These are phyloP conservation scores for Dasyornis broadbenti DNA, from an alignment of 2,113 vertebrate genomes.

Conservation along the genomic window DNA sequence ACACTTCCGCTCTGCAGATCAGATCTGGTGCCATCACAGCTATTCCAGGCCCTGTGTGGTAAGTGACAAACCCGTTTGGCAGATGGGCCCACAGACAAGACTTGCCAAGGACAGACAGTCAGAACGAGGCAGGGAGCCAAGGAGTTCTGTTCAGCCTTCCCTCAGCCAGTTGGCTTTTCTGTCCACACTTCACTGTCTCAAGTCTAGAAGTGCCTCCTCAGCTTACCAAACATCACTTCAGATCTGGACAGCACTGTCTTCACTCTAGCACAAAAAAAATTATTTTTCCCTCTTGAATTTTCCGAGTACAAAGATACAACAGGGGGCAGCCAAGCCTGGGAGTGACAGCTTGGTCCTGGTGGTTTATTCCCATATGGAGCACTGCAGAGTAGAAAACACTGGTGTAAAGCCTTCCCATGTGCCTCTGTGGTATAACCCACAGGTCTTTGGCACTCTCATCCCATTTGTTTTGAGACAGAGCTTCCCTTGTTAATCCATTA, in stretches of 20 bases:
- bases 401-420: background rate
- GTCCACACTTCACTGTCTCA: background rate
- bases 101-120: slow-evolving; percentile 36
- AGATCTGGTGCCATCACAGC: background rate
- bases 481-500: background rate
- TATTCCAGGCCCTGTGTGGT: slow-evolving; percentile 6
- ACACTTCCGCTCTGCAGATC: background rate
- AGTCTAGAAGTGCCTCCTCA: background rate
- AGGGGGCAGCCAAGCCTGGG: background rate
- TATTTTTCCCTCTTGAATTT: background rate
- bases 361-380: background rate
- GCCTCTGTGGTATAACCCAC: background rate
- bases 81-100: slow-evolving; percentile 10
- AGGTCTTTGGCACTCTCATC: background rate
- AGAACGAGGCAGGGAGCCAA: background rate
- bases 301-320: background rate
- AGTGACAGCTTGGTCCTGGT: background rate
- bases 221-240: background rate
- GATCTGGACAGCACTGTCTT: background rate
- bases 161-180: background rate
- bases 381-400: background rate
- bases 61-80: background rate
- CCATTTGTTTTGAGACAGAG: background rate
- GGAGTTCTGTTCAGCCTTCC: background rate
- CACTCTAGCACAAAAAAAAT: background rate